These are phyloP conservation scores for Ornithoptera priamus DNA, from an alignment of 2,888 invertebrate species.

Conservation along the genomic window DNA sequence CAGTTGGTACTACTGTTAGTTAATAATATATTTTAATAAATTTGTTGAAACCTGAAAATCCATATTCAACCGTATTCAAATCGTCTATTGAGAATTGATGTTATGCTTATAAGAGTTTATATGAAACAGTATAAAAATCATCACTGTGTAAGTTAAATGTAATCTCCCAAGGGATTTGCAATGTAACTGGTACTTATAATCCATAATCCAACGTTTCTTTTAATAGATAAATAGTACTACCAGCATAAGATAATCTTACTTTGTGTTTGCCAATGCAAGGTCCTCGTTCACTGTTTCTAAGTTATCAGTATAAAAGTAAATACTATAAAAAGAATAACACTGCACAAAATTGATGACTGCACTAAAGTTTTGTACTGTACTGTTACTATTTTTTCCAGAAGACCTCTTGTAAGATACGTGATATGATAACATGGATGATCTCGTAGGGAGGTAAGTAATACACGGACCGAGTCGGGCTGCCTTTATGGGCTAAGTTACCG, in stretches of 20 bases:
- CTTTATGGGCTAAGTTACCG: conserved; percentile 39
- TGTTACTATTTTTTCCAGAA: conserved; percentile 4
- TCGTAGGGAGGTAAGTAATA: conserved; percentile 28
- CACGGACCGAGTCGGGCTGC: conserved; percentile 44
- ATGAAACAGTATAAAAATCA: too few relatives aligned
- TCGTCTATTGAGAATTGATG: neutral
- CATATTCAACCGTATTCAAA: neutral
- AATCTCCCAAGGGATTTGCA: too few relatives aligned
- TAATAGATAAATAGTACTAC: too few relatives aligned
- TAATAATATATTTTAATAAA: neutral
- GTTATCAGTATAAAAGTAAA: too few relatives aligned
- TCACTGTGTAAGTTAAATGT: too few relatives aligned
- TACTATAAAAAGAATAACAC: neutral
- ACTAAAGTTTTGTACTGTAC: neutral
- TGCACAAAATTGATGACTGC: neutral
- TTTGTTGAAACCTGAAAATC: neutral
- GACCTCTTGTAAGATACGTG: conserved; percentile 23
- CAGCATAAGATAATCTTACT: too few relatives aligned
- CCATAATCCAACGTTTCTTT: too few relatives aligned
- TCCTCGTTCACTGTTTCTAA: too few relatives aligned
- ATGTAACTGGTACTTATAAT: too few relatives aligned
- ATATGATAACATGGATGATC: conserved; percentile 30
- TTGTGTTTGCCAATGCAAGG: too few relatives aligned
- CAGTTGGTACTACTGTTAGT: neutral
- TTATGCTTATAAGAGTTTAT: neutral